Conservation (phyloP, 1,140 invertebrate species). For the Leucophenga varia region DNA sequence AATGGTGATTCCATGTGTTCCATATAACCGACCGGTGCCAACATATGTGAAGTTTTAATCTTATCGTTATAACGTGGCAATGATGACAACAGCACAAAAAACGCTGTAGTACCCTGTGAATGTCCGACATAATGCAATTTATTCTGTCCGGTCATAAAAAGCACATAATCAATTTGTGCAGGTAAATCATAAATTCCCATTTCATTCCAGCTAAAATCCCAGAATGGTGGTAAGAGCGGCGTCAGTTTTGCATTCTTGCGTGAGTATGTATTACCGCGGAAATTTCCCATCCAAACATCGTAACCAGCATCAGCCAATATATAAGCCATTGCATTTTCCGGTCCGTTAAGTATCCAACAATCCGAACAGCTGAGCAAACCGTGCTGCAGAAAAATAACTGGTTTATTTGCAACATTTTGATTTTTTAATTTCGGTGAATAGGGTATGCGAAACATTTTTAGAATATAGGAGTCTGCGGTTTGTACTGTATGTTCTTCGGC, state of each 20-base stretch:
- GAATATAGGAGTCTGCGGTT: slow-evolving; percentile 59
- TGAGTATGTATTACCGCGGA: slow-evolving; percentile 68
- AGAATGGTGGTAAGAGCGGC: slow-evolving; percentile 62
- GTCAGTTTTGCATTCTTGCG: slow-evolving; percentile 60
- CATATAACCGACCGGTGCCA: slow-evolving; percentile 62
- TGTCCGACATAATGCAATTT: slow-evolving; percentile 65
- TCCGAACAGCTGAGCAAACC: slow-evolving; percentile 71
- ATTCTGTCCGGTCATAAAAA: slow-evolving; percentile 58
- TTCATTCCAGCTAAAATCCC: slow-evolving; percentile 71
- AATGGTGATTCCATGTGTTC: slow-evolving; percentile 56
- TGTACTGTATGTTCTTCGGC: slow-evolving; percentile 58
- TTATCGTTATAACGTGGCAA: slow-evolving; percentile 61
- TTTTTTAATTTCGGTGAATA: slow-evolving; percentile 28
- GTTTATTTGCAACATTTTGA: neutral
- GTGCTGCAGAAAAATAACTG: slow-evolving; percentile 68
- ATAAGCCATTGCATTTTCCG: slow-evolving; percentile 58
- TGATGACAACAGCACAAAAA: slow-evolving; percentile 53
- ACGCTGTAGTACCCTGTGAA: slow-evolving; percentile 55
- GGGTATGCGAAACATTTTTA: slow-evolving; percentile 59
- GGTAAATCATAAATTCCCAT: slow-evolving; percentile 64
- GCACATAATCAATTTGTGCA: slow-evolving; percentile 63
- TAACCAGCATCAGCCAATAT: slow-evolving; percentile 68
- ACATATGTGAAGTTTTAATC: slow-evolving; percentile 56
- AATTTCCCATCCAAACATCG: slow-evolving; percentile 69
- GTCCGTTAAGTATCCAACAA: slow-evolving; percentile 69